Conservation (phyloP, 2,797 vertebrate genomes). For the Sebastes taczanowskii region DNA sequence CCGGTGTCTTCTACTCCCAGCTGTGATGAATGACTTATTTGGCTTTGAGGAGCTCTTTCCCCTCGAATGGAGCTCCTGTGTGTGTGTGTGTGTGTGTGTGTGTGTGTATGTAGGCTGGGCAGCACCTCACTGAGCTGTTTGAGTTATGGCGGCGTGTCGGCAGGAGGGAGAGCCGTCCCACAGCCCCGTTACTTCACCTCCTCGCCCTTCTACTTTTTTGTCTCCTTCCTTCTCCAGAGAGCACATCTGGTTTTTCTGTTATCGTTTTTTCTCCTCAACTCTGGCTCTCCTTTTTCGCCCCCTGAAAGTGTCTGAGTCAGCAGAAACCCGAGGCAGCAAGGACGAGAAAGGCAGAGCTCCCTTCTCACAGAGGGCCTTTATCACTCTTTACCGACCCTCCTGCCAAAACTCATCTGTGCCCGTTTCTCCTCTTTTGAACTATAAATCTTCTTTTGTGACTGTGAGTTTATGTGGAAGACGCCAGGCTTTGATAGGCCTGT, state of each 20-base stretch:
- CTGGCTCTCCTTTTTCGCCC: conserved; percentile 32
- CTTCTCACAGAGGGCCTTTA: conserved; percentile 45
- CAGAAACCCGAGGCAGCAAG: conserved; percentile 68
- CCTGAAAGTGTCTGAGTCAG: conserved; percentile 72
- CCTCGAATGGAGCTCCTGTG: conserved; percentile 27
- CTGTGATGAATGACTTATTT: conserved; percentile 75
- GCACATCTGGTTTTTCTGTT: conserved; percentile 77
- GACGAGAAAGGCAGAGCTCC: conserved; percentile 31
- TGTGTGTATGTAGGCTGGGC: background rate
- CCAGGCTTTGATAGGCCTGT: conserved; percentile 11
- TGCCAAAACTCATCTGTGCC: conserved; percentile 26
- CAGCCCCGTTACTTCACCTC: conserved; percentile 55
- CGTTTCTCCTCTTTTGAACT: conserved; percentile 25
- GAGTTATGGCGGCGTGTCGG: conserved; percentile 46
- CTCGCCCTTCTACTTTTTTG: conserved; percentile 31
- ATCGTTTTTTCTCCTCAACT: conserved; percentile 28
- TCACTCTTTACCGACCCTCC: conserved; percentile 25
- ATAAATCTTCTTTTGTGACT: conserved; percentile 29
- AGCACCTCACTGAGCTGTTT: conserved; percentile 25
- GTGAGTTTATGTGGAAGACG: conserved; percentile 5
- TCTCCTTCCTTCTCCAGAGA: conserved; percentile 47
- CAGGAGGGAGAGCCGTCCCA: conserved; percentile 38
- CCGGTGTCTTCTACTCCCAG: conserved; percentile 57
- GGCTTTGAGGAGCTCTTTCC: conserved; percentile 58
- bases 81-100: conserved; percentile 23